These are phyloP conservation scores for Chloebia gouldiae DNA, from an alignment of 2,113 vertebrate genomes.

Conservation along the genomic window DNA sequence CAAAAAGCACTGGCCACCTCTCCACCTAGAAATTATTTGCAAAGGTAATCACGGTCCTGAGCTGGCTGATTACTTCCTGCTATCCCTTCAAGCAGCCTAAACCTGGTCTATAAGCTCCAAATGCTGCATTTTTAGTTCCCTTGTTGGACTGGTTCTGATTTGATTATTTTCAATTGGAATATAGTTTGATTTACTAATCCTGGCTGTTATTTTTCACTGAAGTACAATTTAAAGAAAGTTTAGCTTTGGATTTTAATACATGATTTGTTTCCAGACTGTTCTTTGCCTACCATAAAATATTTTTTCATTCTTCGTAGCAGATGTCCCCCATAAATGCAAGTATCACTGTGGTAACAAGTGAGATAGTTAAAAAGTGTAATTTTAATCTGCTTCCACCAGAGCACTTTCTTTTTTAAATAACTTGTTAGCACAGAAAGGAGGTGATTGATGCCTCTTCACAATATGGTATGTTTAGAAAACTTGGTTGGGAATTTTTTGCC, in stretches of 20 bases:
- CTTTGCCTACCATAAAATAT: background rate
- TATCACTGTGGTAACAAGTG: background rate
- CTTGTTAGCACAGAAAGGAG: background rate
- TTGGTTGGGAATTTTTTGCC: background rate
- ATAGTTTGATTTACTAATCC: background rate
- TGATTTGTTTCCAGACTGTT: background rate
- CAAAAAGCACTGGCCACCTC: background rate
- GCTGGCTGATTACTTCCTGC: background rate
- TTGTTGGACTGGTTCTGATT: background rate
- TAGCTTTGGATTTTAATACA: background rate
- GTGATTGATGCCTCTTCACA: slow-evolving; percentile 1
- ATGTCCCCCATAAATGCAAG: background rate
- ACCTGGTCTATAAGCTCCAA: background rate
- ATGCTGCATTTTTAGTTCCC: background rate
- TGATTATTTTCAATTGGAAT: background rate
- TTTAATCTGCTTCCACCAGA: background rate
- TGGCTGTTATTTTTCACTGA: background rate
- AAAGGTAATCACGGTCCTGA: background rate
- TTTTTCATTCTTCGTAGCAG: background rate
- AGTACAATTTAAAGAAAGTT: background rate
- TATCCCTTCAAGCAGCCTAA: background rate
- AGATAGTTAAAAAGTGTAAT: background rate
- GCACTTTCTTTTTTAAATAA: background rate
- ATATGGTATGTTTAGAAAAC: background rate
- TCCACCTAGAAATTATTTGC: background rate